Base-by-base conservation (phyloP, 2,113 vertebrate species). In the Oreochromis aureus region DNA sequence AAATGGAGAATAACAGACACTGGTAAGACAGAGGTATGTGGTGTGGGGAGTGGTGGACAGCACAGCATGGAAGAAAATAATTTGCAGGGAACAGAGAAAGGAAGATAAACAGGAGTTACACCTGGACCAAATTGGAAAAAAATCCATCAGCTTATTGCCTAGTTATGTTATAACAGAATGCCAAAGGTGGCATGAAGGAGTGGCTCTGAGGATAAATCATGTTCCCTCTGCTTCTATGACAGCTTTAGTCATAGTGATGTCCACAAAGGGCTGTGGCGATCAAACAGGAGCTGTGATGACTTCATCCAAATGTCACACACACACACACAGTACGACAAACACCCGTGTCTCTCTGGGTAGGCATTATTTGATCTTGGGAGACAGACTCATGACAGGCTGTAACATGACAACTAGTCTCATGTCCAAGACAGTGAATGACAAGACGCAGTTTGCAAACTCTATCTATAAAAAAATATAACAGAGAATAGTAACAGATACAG, bases 181-280 rank as follows among this genome's bases (percentile, higher is more conserved):
- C 86, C 90, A 94, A 90, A 91, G 90, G 93, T 94, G 91, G 85
- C 89, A 90, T 76, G 84, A 89, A 93, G 93, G 93, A 94, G 93
- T 91, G 91, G 91, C 92, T 94, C 56, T 30, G 73, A 76, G 89
- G 90, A 95, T 95, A 94, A 91, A 94, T 95, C 94, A 92, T 79
- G 87, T 66, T 91, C 89, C 92, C 78, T 91, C 85, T 87, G 87
- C 89, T 87, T 92, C 83, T 61, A 19, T 92, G 94, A 94, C 93
- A 94, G 93, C 90, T 93, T 92, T 86, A 93, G 92, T 93, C 90
- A 92, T 91, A 91, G 92, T 94, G 94, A 95, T 91, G 91, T 94
- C 91, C 92, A 93, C 91, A 91, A 89, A 93, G 91, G 82, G 90
- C 88, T 54, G 85, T 53, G 69, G 89, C 88, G 88, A 95, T 95